phyloP scores from a whole-genome alignment of 2,797 vertebrate genomes.

The Hydrolagus colliei region DNA sequence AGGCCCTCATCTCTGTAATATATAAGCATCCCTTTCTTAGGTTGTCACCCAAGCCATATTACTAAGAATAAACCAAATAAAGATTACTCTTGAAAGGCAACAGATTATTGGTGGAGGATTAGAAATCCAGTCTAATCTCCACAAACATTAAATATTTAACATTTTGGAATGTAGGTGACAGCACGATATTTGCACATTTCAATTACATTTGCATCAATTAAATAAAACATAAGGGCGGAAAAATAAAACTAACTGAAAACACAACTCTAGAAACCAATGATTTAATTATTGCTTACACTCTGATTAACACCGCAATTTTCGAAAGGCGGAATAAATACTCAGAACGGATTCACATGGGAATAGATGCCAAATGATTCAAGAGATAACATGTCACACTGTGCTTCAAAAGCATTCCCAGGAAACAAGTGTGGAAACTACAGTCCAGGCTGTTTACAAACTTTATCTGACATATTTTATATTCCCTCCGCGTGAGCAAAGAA shows the following conservation, averaged over 20 bases:
- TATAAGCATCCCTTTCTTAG: background rate
- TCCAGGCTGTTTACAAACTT: constrained; percentile 22
- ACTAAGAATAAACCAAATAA: constrained; percentile 44
- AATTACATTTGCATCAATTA: constrained; percentile 50
- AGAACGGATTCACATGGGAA: constrained; percentile 16
- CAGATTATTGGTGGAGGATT: constrained; percentile 61
- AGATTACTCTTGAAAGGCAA: constrained; percentile 53
- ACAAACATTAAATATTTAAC: constrained; percentile 64
- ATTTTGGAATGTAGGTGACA: constrained; percentile 57
- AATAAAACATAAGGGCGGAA: constrained; percentile 13
- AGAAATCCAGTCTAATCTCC: constrained; percentile 54
- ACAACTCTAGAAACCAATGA: background rate
- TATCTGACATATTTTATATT: constrained; percentile 15
- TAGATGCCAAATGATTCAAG: constrained; percentile 20
- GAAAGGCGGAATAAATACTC: constrained; percentile 7
- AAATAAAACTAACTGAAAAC: constrained; percentile 20
- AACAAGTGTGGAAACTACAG: constrained; percentile 3
- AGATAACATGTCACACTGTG: constrained; percentile 18
- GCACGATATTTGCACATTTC: constrained; percentile 57
- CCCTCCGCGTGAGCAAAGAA: background rate
- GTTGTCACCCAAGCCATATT: background rate
- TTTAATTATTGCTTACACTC: constrained; percentile 25
- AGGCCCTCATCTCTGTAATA: background rate
- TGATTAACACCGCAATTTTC: constrained; percentile 17
- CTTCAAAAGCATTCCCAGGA: constrained; percentile 31